Conservation (phyloP, 64 coral and sea anemone species). For the Actinia equina region DNA sequence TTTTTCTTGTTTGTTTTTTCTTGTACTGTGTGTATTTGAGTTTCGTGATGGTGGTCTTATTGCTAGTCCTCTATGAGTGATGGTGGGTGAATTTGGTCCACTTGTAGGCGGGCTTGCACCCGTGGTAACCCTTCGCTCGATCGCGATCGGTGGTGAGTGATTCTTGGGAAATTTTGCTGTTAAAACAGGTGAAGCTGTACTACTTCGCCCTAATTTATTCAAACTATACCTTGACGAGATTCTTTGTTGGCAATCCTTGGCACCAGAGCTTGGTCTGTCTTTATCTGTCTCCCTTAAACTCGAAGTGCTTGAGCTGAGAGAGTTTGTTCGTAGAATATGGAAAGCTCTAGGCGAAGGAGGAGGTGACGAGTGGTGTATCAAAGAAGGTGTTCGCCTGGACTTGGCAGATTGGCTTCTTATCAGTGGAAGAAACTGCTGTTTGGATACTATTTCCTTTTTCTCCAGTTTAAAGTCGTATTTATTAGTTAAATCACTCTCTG, state of each 20-base stretch:
- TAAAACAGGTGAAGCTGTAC: constrained; percentile 8
- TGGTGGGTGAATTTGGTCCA: neutral
- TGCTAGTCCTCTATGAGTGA: constrained; percentile 4
- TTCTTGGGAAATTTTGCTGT: constrained; percentile 7
- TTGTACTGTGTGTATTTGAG: neutral
- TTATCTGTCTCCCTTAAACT: neutral
- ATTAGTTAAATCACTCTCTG: neutral
- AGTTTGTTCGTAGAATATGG: neutral
- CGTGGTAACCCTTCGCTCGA: neutral
- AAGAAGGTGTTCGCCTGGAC: constrained; percentile 10
- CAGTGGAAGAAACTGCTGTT: constrained; percentile 34
- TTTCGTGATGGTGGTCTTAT: constrained; percentile 1
- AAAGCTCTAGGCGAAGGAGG: neutral
- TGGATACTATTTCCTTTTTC: neutral
- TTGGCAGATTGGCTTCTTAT: constrained; percentile 56
- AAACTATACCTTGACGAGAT: neutral
- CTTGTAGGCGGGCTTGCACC: neutral
- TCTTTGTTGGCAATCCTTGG: neutral
- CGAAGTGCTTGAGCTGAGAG: neutral
- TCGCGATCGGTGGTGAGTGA: neutral
- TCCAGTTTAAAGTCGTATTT: neutral
- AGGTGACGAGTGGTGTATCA: constrained; percentile 12
- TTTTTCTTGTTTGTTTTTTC: constrained; percentile 20
- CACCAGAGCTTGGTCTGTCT: neutral
- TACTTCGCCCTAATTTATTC: neutral